Conservation (phyloP, 2,797 vertebrate genomes). For the Tachyglossus aculeatus region DNA sequence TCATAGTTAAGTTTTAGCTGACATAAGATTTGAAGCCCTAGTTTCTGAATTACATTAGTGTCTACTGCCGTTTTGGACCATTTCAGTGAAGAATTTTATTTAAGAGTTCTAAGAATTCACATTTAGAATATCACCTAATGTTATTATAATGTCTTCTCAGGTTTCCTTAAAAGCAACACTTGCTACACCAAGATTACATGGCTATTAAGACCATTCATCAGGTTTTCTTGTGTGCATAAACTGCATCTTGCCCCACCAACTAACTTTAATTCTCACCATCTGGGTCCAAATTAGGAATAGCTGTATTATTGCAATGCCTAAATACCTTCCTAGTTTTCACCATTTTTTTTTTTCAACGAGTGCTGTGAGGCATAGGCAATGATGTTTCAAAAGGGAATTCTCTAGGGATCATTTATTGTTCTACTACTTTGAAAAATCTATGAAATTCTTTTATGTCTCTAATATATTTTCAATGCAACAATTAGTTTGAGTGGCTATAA, state of each 20-base stretch:
- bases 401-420: conserved; percentile 60
- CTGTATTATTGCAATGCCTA: conserved; percentile 46
- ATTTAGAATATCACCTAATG: background rate
- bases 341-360: conserved; percentile 34
- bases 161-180: conserved; percentile 14
- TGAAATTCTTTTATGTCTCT: conserved; percentile 57
- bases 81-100: too few relatives aligned
- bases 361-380: conserved; percentile 47
- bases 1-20: too few relatives aligned
- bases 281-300: conserved; percentile 35
- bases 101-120: background rate
- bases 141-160: background rate
- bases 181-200: background rate
- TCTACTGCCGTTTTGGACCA: too few relatives aligned
- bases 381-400: conserved; percentile 41
- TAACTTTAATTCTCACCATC: conserved; percentile 55
- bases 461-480: conserved; percentile 63
- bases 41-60: too few relatives aligned
- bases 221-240: conserved; percentile 19
- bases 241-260: conserved; percentile 22
- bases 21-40: too few relatives aligned
- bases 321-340: conserved; percentile 34
- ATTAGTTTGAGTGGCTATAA: conserved; percentile 66
- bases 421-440: conserved; percentile 61
- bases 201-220: conserved; percentile 39